Conservation (phyloP, 37 sponge, comb jelly and placozoan genomes). For the Geodia barretti region DNA sequence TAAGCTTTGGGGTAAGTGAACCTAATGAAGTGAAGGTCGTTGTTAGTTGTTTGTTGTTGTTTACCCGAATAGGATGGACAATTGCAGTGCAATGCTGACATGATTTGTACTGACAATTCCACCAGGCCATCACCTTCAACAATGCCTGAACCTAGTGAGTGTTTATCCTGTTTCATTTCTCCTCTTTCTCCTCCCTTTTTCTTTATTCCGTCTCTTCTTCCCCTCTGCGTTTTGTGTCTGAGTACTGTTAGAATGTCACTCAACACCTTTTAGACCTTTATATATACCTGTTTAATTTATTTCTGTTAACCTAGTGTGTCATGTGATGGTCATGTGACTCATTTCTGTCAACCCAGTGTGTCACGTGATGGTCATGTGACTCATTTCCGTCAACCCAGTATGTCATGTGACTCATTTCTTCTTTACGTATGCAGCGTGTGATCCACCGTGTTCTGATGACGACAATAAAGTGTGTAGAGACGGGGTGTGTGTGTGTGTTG, state of each 20-base stretch:
- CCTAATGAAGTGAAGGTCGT: background rate
- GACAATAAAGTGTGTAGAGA: background rate
- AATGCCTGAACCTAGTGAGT: background rate
- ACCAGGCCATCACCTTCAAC: background rate
- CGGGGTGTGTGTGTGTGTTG: background rate
- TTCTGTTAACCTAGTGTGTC: too few species aligned
- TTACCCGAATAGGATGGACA: background rate
- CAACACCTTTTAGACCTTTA: too few species aligned
- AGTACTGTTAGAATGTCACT: too few species aligned
- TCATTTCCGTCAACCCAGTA: too few species aligned
- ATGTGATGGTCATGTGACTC: too few species aligned
- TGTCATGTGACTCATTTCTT: too few species aligned
- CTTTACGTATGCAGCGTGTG: background rate
- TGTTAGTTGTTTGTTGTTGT: background rate
- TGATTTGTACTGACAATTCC: background rate
- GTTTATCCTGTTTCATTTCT: slow-evolving; percentile 1
- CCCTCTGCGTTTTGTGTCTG: too few species aligned
- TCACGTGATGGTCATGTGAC: too few species aligned
- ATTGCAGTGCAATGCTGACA: background rate
- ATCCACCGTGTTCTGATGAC: background rate
- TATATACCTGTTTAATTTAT: too few species aligned
- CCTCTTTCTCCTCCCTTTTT: slow-evolving; percentile 38
- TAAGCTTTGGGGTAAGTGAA: background rate
- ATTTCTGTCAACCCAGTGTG: too few species aligned
- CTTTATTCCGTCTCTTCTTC: background rate